Evolutionary conservation across 2,113 vertebrate species (phyloP).

Genomic region (Zapus hudsonius): DNA sequence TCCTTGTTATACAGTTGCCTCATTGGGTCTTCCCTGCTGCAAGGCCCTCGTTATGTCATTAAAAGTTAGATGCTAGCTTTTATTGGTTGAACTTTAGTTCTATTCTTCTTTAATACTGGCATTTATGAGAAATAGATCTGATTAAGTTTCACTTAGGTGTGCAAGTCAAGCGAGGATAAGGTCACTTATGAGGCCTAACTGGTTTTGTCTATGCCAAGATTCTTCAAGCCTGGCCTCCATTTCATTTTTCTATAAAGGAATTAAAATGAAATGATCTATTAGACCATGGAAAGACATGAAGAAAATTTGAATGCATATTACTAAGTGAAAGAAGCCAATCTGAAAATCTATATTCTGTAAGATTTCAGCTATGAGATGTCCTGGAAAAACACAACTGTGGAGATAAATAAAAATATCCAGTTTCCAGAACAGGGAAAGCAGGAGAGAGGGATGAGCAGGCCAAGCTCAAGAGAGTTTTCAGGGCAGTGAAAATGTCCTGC

Average conservation of each 20-base stretch:
- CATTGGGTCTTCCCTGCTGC: neutral
- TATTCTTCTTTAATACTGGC: neutral
- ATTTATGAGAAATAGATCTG: slow-evolving; percentile 39
- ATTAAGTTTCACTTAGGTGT: neutral
- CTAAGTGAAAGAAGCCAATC: neutral
- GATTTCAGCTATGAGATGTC: neutral
- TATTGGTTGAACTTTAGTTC: slow-evolving; percentile 1
- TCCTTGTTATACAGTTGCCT: neutral
- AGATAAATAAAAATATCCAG: neutral
- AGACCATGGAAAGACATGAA: neutral
- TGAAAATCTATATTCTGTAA: neutral
- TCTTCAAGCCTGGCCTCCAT: neutral
- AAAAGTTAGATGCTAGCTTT: neutral
- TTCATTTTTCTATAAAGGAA: neutral
- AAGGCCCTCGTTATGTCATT: neutral
- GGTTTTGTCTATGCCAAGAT: neutral
- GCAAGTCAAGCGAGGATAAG: neutral
- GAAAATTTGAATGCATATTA: neutral
- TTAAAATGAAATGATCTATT: neutral
- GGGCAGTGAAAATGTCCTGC: neutral
- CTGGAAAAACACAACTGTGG: neutral
- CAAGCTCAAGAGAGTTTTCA: neutral
- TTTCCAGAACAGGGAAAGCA: neutral
- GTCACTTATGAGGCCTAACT: neutral
- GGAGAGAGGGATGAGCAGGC: neutral